Conservation (phyloP, 2,113 vertebrate genomes). For the Sphyrna mokarran region DNA sequence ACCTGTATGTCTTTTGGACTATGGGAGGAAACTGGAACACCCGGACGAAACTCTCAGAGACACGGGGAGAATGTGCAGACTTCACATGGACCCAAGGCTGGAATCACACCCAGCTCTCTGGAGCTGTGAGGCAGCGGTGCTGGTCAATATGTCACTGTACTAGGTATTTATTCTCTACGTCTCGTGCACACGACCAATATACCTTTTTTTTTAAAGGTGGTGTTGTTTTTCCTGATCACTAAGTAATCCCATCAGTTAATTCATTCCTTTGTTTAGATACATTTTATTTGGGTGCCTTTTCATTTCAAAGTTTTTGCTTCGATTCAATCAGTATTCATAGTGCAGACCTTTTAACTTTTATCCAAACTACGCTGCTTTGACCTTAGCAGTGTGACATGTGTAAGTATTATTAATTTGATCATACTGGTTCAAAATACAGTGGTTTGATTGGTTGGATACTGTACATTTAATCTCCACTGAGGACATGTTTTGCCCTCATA, state of each 20-base stretch:
- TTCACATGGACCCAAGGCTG: too few relatives aligned
- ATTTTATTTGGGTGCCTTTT: neutral
- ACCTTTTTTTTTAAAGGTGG: neutral
- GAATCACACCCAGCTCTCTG: too few relatives aligned
- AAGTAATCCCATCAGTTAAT: neutral
- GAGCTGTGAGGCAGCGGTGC: too few relatives aligned
- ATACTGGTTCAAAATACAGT: neutral
- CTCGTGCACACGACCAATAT: neutral
- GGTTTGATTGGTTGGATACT: conserved; percentile 5
- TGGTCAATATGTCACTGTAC: too few relatives aligned
- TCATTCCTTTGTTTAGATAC: neutral
- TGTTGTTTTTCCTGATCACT: too few relatives aligned
- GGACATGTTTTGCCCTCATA: neutral
- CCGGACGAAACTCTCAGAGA: too few relatives aligned
- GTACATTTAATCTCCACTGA: conserved; percentile 15
- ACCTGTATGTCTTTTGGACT: too few relatives aligned
- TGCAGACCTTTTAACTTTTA: neutral
- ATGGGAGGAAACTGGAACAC: too few relatives aligned
- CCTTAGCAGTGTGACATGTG: conserved; percentile 24
- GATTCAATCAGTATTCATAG: neutral
- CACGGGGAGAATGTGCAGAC: too few relatives aligned
- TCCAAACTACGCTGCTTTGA: neutral
- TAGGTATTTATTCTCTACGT: too few relatives aligned
- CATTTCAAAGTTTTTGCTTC: neutral
- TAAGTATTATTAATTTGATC: conserved; percentile 31